Conservation (phyloP, 2,888 invertebrate genomes). For the Macrophya alboannulata region DNA sequence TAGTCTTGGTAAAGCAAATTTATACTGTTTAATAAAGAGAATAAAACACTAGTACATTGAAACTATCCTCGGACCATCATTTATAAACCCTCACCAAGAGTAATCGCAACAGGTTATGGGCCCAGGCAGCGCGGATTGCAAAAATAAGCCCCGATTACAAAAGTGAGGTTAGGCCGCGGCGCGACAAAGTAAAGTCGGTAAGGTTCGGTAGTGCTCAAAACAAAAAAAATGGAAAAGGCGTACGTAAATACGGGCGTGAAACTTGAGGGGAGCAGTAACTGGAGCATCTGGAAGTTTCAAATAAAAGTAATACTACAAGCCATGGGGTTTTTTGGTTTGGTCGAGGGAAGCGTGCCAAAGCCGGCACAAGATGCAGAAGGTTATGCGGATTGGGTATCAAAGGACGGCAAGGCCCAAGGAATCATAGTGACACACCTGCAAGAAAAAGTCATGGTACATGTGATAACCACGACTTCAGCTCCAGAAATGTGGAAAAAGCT, state of each 20-base stretch:
- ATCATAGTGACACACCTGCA: conserved; percentile 65
- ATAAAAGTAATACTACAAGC: conserved; percentile 28
- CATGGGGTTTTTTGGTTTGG: not conserved
- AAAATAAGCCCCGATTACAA: not conserved
- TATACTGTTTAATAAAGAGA: too few relatives aligned
- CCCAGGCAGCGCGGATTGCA: not conserved
- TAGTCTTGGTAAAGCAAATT: too few relatives aligned
- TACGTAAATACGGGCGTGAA: not conserved
- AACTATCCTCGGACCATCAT: too few relatives aligned
- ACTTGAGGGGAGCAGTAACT: conserved; percentile 34
- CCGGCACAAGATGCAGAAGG: not conserved
- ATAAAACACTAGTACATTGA: too few relatives aligned
- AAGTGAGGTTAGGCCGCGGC: not conserved
- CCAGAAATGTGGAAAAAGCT: conserved; percentile 70
- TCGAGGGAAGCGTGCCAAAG: not conserved
- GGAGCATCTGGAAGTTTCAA: conserved; percentile 46
- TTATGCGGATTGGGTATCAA: conserved; percentile 59
- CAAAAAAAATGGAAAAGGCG: not conserved
- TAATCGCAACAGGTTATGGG: not conserved
- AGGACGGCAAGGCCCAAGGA: conserved; percentile 65
- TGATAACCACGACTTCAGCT: conserved; percentile 66
- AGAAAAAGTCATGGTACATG: conserved; percentile 62
- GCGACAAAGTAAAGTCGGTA: not conserved
- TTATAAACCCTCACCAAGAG: too few relatives aligned
- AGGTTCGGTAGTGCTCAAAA: not conserved